Conservation (phyloP, 2,797 vertebrate genomes). For the Danio jaintianensis region DNA sequence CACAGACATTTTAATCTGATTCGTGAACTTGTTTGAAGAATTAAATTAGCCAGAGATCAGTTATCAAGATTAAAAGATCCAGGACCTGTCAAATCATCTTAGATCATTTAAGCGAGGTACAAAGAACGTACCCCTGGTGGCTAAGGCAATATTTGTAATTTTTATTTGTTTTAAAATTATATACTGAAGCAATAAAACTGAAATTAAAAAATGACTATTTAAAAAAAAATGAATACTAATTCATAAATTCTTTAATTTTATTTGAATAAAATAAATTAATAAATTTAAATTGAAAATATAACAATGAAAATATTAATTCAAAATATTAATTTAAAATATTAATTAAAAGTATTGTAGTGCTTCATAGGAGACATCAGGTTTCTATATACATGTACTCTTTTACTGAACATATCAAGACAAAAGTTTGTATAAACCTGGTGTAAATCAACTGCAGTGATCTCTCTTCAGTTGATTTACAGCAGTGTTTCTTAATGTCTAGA, state of each 20-base stretch:
- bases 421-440: not conserved
- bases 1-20: too few species aligned
- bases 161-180: too few species aligned
- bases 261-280: too few species aligned
- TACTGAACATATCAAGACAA: not conserved
- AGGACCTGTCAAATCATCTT: too few species aligned
- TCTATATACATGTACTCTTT: not conserved
- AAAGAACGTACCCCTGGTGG: too few species aligned
- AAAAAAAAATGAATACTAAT: not conserved
- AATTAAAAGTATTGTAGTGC: not conserved
- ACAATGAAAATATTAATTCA: not conserved
- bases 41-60: too few species aligned
- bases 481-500: constrained; percentile 2
- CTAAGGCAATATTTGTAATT: too few species aligned
- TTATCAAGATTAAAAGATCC: too few species aligned
- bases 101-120: too few species aligned
- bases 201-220: not conserved
- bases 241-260: too few species aligned
- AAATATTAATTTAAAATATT: not conserved
- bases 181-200: not conserved
- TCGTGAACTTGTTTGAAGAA: too few species aligned
- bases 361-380: not conserved
- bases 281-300: not conserved
- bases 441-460: constrained; percentile 17
- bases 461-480: too few species aligned